Conservation (phyloP, 1,140 invertebrate genomes). For the Anadara kagoshimensis region DNA sequence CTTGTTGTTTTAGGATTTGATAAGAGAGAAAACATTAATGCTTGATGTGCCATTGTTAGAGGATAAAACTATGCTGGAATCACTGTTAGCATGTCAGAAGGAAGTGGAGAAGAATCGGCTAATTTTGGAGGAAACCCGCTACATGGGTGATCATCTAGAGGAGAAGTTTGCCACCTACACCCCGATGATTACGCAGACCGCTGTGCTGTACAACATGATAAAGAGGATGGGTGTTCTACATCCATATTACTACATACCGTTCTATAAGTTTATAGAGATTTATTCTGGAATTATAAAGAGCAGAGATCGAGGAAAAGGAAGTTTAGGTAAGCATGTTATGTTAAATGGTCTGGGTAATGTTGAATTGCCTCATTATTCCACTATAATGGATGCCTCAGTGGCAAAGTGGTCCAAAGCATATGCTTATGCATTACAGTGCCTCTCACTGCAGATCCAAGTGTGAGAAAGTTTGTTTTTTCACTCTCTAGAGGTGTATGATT, state of each 20-base stretch:
- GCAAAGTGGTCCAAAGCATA: no score
- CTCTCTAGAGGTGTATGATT: no score
- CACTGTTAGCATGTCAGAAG: constrained; percentile 62
- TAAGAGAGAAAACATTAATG: constrained; percentile 68
- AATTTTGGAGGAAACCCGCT: constrained; percentile 68
- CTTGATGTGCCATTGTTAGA: constrained; percentile 65
- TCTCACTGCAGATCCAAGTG: no score
- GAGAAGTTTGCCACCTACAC: constrained; percentile 67
- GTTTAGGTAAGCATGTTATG: constrained; percentile 53
- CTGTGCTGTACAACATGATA: constrained; percentile 68
- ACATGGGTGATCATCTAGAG: constrained; percentile 67
- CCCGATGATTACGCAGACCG: constrained; percentile 63
- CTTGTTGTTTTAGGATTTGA: constrained; percentile 67
- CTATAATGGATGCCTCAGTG: no score
- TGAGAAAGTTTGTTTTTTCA: no score
- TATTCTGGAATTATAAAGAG: constrained; percentile 56
- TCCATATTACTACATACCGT: constrained; percentile 67
- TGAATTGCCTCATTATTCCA: background rate
- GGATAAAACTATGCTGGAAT: constrained; percentile 69
- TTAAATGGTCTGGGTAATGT: background rate
- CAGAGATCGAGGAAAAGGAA: constrained; percentile 68
- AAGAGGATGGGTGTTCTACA: constrained; percentile 59
- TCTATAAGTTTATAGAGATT: constrained; percentile 67
- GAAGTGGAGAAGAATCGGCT: constrained; percentile 63
- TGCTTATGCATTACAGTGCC: no score